A percentile compares a stretch with the other conserved stretches of the same genome.
Evolutionary conservation across 2,888 invertebrate genomes (phyloP).

Genomic region (Lordiphosa fenestrarum): DNA sequence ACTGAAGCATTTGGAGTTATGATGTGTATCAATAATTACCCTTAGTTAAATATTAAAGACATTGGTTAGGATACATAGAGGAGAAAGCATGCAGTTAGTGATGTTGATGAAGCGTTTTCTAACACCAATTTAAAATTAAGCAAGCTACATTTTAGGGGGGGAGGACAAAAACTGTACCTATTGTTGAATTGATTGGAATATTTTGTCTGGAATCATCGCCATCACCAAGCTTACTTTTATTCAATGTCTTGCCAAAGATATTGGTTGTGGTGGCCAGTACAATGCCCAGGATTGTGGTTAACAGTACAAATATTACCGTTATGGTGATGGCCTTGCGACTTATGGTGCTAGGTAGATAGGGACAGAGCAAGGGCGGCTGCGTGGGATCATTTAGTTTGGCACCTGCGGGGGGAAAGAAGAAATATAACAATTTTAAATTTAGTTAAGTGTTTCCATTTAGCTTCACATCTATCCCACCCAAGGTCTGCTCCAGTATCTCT

Average conservation of each 20-base stretch:
- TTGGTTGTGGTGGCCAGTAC: slow-evolving; percentile 58
- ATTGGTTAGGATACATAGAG: no score
- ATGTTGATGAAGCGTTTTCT: slow-evolving; percentile 19
- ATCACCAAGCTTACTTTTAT: slow-evolving; percentile 79
- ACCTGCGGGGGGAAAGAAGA: slow-evolving; percentile 27
- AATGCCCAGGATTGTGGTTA: slow-evolving; percentile 57
- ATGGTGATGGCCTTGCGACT: slow-evolving; percentile 55
- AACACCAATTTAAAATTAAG: slow-evolving; percentile 34
- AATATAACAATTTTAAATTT: neutral
- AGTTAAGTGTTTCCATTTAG: no score
- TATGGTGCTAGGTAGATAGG: slow-evolving; percentile 50
- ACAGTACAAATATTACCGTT: slow-evolving; percentile 49
- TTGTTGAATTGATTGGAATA: slow-evolving; percentile 80
- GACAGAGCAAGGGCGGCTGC: slow-evolving; percentile 43
- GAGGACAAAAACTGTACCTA: slow-evolving; percentile 77
- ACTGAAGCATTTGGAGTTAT: neutral
- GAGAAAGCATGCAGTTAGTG: no score
- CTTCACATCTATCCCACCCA: slow-evolving; percentile 7
- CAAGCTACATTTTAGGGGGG: slow-evolving; percentile 6
- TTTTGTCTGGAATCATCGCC: slow-evolving; percentile 80
- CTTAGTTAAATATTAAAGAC: neutral
- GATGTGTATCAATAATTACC: neutral
- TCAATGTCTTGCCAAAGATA: slow-evolving; percentile 55
- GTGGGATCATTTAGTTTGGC: slow-evolving; percentile 40
- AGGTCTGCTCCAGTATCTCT: slow-evolving; percentile 30